These are phyloP conservation scores for Papilio gigon DNA, from an alignment of 2,888 invertebrate genomes.

Conservation along the genomic window DNA sequence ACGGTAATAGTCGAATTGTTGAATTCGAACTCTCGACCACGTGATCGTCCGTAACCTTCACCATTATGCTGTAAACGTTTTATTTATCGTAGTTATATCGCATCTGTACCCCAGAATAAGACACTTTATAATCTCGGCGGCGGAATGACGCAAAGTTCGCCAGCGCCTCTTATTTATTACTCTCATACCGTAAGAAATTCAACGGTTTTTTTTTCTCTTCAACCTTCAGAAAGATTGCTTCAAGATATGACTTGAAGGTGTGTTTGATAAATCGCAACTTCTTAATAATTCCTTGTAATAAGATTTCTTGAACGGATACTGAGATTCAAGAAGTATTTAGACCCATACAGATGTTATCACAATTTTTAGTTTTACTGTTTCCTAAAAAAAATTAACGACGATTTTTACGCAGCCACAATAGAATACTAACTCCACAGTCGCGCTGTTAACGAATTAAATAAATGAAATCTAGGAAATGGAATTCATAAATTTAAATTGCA, in stretches of 20 bases:
- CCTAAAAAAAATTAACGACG: background rate
- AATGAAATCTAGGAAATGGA: slow-evolving; percentile 31
- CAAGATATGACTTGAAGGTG: slow-evolving; percentile 33
- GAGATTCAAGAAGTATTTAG: background rate
- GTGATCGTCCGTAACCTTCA: no score
- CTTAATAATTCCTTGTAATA: slow-evolving; percentile 33
- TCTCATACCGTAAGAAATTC: slow-evolving; percentile 65
- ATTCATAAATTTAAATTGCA: slow-evolving; percentile 22
- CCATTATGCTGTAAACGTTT: no score
- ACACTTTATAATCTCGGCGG: slow-evolving; percentile 49
- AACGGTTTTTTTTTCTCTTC: slow-evolving; percentile 53
- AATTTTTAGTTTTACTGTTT: no score
- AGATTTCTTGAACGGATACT: slow-evolving; percentile 26
- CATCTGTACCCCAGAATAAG: slow-evolving; percentile 56
- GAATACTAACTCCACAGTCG: background rate
- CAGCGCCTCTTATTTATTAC: slow-evolving; percentile 66
- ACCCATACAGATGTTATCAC: no score
- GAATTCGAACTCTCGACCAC: no score
- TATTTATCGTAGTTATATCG: background rate
- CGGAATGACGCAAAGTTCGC: slow-evolving; percentile 62
- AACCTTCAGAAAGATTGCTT: slow-evolving; percentile 46
- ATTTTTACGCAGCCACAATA: background rate
- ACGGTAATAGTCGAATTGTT: no score
- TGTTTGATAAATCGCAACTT: slow-evolving; percentile 31
- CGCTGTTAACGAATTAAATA: slow-evolving; percentile 14